Conservation (phyloP, 2,888 invertebrate genomes). For the Ligdia adustata region DNA sequence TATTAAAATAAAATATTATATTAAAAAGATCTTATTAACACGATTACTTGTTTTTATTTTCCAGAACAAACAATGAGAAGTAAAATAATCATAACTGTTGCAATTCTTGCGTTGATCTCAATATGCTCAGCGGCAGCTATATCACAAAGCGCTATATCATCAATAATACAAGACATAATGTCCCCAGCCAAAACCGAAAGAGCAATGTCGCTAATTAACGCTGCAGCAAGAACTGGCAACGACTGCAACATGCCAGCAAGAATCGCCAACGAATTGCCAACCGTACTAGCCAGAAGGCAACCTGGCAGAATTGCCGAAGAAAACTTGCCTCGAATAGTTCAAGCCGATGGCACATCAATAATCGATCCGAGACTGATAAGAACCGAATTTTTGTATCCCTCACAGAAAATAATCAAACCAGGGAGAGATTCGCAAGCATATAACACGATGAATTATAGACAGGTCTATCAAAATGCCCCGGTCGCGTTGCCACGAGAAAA, state of each 20-base stretch:
- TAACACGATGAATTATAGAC: slow-evolving; percentile 20
- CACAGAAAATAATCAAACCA: background rate
- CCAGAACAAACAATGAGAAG: slow-evolving; percentile 23
- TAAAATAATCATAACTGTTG: background rate
- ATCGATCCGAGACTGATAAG: background rate
- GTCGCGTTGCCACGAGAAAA: slow-evolving; percentile 8
- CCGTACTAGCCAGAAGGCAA: too few relatives aligned
- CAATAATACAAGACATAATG: slow-evolving; percentile 46
- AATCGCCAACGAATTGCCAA: too few relatives aligned
- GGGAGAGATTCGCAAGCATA: background rate
- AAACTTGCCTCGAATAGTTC: slow-evolving; percentile 10
- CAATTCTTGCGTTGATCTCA: slow-evolving; percentile 6
- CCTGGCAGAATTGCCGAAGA: slow-evolving; percentile 14
- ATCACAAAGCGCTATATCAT: slow-evolving; percentile 29
- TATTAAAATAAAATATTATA: background rate
- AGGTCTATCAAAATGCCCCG: slow-evolving; percentile 15
- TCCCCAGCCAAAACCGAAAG: slow-evolving; percentile 44
- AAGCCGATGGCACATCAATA: too few relatives aligned
- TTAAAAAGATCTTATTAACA: background rate
- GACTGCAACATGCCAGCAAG: too few relatives aligned
- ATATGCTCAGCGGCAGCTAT: slow-evolving; percentile 28
- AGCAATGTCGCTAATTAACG: slow-evolving; percentile 39
- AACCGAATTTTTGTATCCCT: slow-evolving; percentile 2
- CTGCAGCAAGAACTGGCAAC: too few relatives aligned
- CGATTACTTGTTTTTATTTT: slow-evolving; percentile 14